Base-by-base conservation (phyloP, 2,797 vertebrate genomes). In the Spondyliosoma cantharus region DNA sequence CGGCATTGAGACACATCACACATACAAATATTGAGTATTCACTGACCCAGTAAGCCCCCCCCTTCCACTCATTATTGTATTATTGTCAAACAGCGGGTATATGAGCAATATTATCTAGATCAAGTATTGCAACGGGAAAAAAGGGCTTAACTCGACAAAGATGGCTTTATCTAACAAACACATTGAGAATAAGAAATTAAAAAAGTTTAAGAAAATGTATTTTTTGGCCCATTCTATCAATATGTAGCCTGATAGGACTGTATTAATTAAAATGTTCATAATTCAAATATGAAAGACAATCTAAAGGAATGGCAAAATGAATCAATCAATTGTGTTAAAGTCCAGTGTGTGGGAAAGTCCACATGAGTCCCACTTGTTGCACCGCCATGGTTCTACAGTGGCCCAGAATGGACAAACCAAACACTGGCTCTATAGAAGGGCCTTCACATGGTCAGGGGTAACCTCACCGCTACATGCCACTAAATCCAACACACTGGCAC, bases 1-100 rank as follows among this genome's bases (percentile, higher is more conserved):
- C 70, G 46, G 71, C 42, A 67, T 67, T 85, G 66, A 79, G 65
- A 88, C 74, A 64, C 65, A 88, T 79, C 76, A 63, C 70, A 32
- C 32, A 76, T 46, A 81, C 42, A 64, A 71, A 81, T 70, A 70
- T 61, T 71, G 46, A 63, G 74, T 48, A 80, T 78, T 69, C 42
- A 49, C 20, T 0, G 17, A 25, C 48, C 12, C 70, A 71, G 76
- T 49, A 22, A 0, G 1, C n/a, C 42, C 42, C 49, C 27, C 12
- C 27, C 24, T 16, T 52, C 25, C 42, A 69, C 46, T 65, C 57
- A 61, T 43, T 76, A 69, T 54, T 85, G 46, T 76, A 61, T 49
- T 74, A 69, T 53, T 82, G 56, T 82, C 66, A 78, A 56, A 43
- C 16, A 61, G 53, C 17, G 29, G 67, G 37, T 11, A 71, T 32